Conservation (phyloP, 2,113 vertebrate genomes). For the Lepisosteus osseus region DNA sequence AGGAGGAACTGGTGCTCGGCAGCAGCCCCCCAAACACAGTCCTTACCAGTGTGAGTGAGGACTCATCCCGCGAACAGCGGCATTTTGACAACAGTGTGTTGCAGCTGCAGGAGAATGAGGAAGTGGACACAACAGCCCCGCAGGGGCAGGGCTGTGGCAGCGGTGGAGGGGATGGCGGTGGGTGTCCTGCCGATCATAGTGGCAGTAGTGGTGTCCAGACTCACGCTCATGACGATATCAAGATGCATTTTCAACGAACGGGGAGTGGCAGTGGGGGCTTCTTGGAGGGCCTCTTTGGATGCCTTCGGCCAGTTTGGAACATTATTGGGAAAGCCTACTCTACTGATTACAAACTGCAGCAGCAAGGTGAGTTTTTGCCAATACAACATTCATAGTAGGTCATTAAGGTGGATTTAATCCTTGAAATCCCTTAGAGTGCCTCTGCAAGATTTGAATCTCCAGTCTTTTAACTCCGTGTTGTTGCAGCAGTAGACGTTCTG, state of each 20-base stretch:
- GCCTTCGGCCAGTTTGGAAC: conserved; percentile 93
- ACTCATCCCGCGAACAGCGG: conserved; percentile 78
- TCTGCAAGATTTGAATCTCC: too few relatives aligned
- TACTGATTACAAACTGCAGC: conserved; percentile 95
- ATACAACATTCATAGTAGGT: neutral
- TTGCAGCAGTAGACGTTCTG: too few relatives aligned
- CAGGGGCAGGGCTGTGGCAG: conserved; percentile 63
- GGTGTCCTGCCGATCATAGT: conserved; percentile 48
- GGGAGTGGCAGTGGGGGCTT: conserved; percentile 81
- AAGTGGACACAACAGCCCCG: conserved; percentile 58
- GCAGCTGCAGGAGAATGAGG: conserved; percentile 89
- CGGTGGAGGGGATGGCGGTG: conserved; percentile 58
- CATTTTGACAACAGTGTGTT: conserved; percentile 94
- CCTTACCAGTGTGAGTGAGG: conserved; percentile 79
- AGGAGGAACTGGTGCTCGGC: conserved; percentile 57
- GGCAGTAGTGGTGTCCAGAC: conserved; percentile 30
- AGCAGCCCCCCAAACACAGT: conserved; percentile 71
- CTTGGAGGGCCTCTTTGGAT: conserved; percentile 93
- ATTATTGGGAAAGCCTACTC: conserved; percentile 98
- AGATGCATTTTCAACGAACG: conserved; percentile 87
- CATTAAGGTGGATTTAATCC: too few relatives aligned
- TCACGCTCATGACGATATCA: conserved; percentile 76
- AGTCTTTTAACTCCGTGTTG: too few relatives aligned
- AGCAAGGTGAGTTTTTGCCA: conserved; percentile 78
- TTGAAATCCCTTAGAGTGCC: too few relatives aligned